Base-by-base conservation (phyloP, 2,113 vertebrate genomes). In the Verasper variegatus region DNA sequence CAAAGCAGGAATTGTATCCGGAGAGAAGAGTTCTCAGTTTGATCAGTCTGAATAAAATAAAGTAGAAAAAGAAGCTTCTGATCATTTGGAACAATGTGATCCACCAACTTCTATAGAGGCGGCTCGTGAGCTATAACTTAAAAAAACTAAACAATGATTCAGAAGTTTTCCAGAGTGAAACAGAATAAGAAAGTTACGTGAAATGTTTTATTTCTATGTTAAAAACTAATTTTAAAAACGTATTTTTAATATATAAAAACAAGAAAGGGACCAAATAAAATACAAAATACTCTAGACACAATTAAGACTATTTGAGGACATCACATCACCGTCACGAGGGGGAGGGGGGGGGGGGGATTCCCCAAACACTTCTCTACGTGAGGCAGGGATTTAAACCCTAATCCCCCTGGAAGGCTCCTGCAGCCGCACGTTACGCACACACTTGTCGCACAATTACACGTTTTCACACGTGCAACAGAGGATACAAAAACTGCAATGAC, bases 391-490 rank as follows among this genome's bases (percentile, higher is more conserved):
- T 90, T 83, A 80, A 49, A 1, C 13, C 65, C 35, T 88, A 88
- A 90, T 88, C 85, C 76, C 9, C 0, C 55, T 56, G 51, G 15
- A 62, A 75, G 68, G 15, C 77, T 82, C 18, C 77, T 42, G 83
- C 78, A 71, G 83, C 61, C 78, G 62, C 85, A 60, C 75, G 82
- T 77, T 54, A 45, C 52, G 70, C 79, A 62, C 73, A 69, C 82
- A 80, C 71, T 80, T 83, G 62, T 60, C 66, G 74, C 66, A 76
- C 86, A 88, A 84, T 87, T 85, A 83, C 85, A 82, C 57, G 80
- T 88, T 84, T 84, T 73, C 70, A 87, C 66, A 65, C 71, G 24
- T 27, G 12, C 67, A 77, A 65, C 73, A 63, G 60, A 40, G 65
- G 76, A 80, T 72, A 40, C 55, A 65, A 54, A 55, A 68, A 74